These are phyloP conservation scores for Hirtodrosophila alboralis DNA, from an alignment of 2,888 invertebrate genomes.

Conservation along the genomic window DNA sequence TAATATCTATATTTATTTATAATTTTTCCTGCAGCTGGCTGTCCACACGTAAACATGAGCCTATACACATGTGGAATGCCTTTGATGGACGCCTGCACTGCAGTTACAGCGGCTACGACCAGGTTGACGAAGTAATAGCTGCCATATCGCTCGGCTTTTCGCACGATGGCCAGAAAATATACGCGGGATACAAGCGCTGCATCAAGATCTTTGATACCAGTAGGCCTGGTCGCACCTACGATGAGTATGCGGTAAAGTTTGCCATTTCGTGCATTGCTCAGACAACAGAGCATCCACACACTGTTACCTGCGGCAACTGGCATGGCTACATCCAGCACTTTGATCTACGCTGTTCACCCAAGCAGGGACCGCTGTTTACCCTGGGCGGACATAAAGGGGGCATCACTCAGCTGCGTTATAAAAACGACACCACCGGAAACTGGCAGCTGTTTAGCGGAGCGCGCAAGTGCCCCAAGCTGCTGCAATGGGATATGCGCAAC, in stretches of 20 bases:
- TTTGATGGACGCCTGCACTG: conserved; percentile 92
- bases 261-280: conserved; percentile 87
- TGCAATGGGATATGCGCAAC: conserved; percentile 96
- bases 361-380: conserved; percentile 86
- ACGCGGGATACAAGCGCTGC: conserved; percentile 94
- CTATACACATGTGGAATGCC: conserved; percentile 97
- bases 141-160: conserved; percentile 93
- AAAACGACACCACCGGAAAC: conserved; percentile 86
- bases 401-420: conserved; percentile 94
- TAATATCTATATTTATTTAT: neutral
- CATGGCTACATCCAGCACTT: conserved; percentile 86
- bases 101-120: conserved; percentile 90
- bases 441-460: conserved; percentile 92
- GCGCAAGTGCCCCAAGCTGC: conserved; percentile 91
- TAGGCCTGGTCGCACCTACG: conserved; percentile 88
- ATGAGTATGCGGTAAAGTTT: conserved; percentile 86
- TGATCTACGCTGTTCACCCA: conserved; percentile 85
- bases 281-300: conserved; percentile 84
- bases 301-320: conserved; percentile 87
- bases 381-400: conserved; percentile 87
- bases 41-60: conserved; percentile 92
- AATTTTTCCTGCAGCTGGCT: conserved; percentile 88
- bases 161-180: conserved; percentile 89
- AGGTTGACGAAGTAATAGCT: conserved; percentile 93
- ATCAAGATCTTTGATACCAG: conserved; percentile 93